phyloP scores from a whole-genome alignment of 1,140 invertebrate species.

The Bombus sylvicola region DNA sequence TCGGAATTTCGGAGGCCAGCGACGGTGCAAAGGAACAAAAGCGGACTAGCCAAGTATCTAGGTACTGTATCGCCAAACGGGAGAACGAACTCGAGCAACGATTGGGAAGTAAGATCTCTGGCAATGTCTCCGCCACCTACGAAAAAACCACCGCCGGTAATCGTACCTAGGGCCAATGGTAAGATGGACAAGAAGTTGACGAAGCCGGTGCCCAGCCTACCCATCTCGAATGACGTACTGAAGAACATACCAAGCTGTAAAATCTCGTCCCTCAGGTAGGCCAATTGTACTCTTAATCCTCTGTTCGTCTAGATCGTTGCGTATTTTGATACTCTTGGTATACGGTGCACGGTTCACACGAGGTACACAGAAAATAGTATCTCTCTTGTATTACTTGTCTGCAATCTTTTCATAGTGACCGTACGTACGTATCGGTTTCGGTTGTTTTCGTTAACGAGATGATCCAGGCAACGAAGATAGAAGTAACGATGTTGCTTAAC shows the following conservation, averaged over 20 bases:
- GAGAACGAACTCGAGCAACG: conserved; percentile 46
- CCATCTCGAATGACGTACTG: conserved; percentile 72
- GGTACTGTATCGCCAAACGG: conserved; percentile 64
- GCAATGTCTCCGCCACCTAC: conserved; percentile 66
- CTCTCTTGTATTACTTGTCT: too few relatives aligned
- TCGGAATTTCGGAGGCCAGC: conserved; percentile 79
- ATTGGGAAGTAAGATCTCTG: conserved; percentile 73
- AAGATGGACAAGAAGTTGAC: conserved; percentile 76
- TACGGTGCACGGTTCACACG: too few relatives aligned
- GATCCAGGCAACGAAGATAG: too few relatives aligned
- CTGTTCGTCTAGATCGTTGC: too few relatives aligned
- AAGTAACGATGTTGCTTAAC: too few relatives aligned
- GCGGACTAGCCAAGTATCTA: conserved; percentile 78
- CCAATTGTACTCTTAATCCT: not conserved
- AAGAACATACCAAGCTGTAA: conserved; percentile 72
- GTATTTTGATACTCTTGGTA: too few relatives aligned
- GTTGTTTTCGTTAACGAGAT: too few relatives aligned
- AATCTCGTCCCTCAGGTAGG: conserved; percentile 74
- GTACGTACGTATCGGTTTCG: too few relatives aligned
- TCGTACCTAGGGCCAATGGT: conserved; percentile 69
- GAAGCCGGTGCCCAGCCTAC: conserved; percentile 71
- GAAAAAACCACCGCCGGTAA: conserved; percentile 69
- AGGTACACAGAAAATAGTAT: too few relatives aligned
- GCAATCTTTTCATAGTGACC: too few relatives aligned
- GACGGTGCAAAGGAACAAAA: conserved; percentile 79